Conservation (phyloP, 2,797 vertebrate genomes). For the Gobio occitaniae region DNA sequence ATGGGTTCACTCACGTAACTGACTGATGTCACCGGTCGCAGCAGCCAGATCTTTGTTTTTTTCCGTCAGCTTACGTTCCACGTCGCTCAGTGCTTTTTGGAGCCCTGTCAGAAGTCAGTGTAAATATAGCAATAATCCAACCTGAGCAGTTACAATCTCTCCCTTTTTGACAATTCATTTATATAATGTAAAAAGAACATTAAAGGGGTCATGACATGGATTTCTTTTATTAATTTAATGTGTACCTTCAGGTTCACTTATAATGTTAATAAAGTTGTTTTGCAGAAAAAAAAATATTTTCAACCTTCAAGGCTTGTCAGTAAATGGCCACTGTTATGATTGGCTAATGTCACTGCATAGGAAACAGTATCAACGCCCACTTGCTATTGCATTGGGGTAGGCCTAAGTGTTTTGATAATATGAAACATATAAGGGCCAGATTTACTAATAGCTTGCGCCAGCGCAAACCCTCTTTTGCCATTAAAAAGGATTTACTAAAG, state of each 20-base stretch:
- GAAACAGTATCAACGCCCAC: too few species aligned
- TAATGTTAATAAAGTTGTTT: background rate
- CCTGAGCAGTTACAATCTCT: background rate
- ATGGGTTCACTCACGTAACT: conserved; percentile 27
- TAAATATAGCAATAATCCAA: background rate
- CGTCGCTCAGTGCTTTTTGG: background rate
- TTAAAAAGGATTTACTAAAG: too few species aligned
- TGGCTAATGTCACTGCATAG: too few species aligned
- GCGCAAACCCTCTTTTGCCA: too few species aligned
- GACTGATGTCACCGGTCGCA: background rate
- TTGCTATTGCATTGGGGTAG: too few species aligned
- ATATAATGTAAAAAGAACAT: background rate
- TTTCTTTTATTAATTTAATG: background rate
- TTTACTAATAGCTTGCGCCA: too few species aligned
- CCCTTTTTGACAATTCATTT: too few species aligned
- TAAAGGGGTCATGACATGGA: background rate
- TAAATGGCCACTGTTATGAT: too few species aligned
- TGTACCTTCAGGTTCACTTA: background rate
- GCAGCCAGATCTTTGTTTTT: conserved; percentile 28
- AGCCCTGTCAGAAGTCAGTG: conserved; percentile 8
- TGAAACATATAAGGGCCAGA: too few species aligned
- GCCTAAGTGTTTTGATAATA: too few species aligned
- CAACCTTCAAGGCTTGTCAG: background rate
- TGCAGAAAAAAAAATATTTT: too few species aligned
- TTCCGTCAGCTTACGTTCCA: background rate